phyloP scores from a whole-genome alignment of 2,888 invertebrate species.

The Yponomeuta sedellus region DNA sequence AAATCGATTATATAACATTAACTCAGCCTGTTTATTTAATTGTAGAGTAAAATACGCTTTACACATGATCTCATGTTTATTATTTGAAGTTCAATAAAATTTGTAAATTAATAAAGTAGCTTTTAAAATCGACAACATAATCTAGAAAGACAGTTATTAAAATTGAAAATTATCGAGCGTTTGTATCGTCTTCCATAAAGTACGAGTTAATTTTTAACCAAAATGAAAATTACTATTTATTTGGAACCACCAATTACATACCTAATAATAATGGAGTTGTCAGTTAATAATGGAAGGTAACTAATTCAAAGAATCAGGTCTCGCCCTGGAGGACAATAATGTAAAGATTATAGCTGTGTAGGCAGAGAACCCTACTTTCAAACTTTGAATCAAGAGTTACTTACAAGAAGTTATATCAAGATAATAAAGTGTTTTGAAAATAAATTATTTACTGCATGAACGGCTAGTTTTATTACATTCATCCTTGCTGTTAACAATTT shows the following conservation, averaged over 20 bases:
- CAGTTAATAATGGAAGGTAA: slow-evolving; percentile 7
- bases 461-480: slow-evolving; percentile 29
- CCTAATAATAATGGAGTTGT: slow-evolving; percentile 17
- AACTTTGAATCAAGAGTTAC: slow-evolving; percentile 50
- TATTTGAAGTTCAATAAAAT: not conserved
- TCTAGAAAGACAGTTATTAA: not conserved
- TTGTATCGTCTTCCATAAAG: slow-evolving; percentile 70
- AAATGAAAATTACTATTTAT: not conserved
- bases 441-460: slow-evolving; percentile 72
- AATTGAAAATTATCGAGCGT: slow-evolving; percentile 40
- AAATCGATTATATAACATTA: not conserved
- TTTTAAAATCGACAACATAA: not conserved
- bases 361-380: slow-evolving; percentile 63
- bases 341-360: slow-evolving; percentile 70
- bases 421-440: slow-evolving; percentile 65
- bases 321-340: slow-evolving; percentile 75
- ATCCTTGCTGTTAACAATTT: too few species aligned
- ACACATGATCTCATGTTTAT: not conserved
- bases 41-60: not conserved
- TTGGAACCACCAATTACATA: not conserved
- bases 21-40: not conserved
- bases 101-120: not conserved
- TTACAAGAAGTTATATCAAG: slow-evolving; percentile 58
- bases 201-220: slow-evolving; percentile 36
- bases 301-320: slow-evolving; percentile 48